These are phyloP conservation scores for Palloptera scutellata DNA, from an alignment of 2,888 invertebrate genomes.

Conservation along the genomic window DNA sequence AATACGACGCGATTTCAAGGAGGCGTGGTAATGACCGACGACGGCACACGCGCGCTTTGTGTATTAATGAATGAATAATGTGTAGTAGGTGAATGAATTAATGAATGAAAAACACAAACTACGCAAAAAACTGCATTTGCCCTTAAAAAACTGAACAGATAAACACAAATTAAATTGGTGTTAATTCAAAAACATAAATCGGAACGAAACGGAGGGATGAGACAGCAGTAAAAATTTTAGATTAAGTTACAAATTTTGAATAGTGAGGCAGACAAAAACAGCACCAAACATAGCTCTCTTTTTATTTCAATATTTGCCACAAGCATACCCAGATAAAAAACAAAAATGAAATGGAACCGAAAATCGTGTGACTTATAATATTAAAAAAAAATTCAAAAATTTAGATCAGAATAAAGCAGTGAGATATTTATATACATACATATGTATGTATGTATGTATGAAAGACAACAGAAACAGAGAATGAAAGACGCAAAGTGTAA, in stretches of 20 bases:
- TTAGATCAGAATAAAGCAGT: not conserved
- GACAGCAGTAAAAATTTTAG: not conserved
- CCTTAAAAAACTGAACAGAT: not conserved
- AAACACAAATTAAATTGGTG: not conserved
- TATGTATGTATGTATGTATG: not conserved
- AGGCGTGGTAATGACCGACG: not conserved
- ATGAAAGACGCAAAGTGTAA: not conserved
- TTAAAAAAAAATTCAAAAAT: too few species aligned
- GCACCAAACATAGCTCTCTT: too few species aligned
- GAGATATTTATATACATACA: not conserved
- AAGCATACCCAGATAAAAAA: too few species aligned
- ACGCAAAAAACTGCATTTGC: not conserved
- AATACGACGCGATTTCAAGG: not conserved
- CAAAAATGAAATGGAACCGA: too few species aligned
- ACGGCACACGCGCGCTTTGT: conserved; percentile 13
- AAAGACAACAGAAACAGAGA: conserved; percentile 8
- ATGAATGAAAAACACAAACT: not conserved
- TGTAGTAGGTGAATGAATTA: conserved; percentile 12
- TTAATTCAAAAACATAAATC: not conserved
- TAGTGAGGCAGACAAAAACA: too few species aligned
- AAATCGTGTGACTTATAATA: too few species aligned
- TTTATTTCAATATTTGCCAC: too few species aligned
- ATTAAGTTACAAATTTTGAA: too few species aligned
- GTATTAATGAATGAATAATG: conserved; percentile 37
- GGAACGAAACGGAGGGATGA: not conserved